Percentiles rank a stretch among this genome's conserved stretches.
phyloP scores from a whole-genome alignment of 2,797 vertebrate species.

The Onychomys arenicola region DNA sequence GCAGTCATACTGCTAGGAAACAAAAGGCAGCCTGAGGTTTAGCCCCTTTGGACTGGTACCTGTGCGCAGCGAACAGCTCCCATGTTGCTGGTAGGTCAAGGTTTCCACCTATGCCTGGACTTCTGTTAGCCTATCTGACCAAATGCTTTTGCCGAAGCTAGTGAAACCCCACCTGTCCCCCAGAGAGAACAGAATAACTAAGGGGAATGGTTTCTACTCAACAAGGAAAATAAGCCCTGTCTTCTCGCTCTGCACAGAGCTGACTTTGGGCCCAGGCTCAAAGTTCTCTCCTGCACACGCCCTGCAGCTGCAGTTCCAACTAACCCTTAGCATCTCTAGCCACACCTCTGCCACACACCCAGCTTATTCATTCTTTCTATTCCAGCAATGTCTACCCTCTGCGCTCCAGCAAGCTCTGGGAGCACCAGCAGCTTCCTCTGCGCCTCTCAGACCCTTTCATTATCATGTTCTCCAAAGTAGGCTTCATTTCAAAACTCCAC shows the following conservation, averaged over 20 bases:
- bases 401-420: neutral
- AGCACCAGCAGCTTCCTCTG: neutral
- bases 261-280: constrained; percentile 31
- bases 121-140: neutral
- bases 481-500: neutral
- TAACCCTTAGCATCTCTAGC: neutral
- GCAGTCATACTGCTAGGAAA: neutral
- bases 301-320: neutral
- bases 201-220: neutral
- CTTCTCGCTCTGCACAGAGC: accelerated
- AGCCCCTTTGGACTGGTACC: neutral
- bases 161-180: neutral
- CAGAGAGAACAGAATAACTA: neutral
- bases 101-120: neutral
- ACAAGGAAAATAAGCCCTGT: neutral
- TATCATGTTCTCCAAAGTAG: neutral
- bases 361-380: neutral
- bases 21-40: neutral
- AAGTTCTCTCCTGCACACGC: neutral
- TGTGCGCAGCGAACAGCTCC: neutral
- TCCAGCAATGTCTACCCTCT: neutral
- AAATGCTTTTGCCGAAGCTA: neutral
- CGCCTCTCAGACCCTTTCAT: neutral
- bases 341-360: constrained; percentile 41
- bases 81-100: neutral